Conservation (phyloP, 2,888 invertebrate genomes). For the Diachrysia chrysitis region DNA sequence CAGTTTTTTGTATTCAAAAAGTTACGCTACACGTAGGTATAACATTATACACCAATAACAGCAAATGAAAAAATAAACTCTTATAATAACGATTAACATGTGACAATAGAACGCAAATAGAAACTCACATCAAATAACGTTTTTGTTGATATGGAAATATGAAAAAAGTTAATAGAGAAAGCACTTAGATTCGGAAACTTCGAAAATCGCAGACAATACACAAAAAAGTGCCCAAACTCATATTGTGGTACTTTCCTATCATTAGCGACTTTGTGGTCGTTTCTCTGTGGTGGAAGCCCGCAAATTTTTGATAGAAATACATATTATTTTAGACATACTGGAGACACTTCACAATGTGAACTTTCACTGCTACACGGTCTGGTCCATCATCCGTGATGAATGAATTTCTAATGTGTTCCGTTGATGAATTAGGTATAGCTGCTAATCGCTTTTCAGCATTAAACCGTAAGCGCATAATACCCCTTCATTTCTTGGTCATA, state of each 20-base stretch:
- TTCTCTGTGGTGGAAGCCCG: slow-evolving; percentile 66
- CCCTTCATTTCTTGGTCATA: slow-evolving; percentile 33
- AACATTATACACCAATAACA: slow-evolving; percentile 22
- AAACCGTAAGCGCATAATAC: slow-evolving; percentile 35
- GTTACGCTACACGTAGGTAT: slow-evolving; percentile 13
- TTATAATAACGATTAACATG: slow-evolving; percentile 15
- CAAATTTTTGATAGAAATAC: slow-evolving; percentile 75
- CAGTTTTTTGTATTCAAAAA: slow-evolving; percentile 35
- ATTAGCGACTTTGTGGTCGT: slow-evolving; percentile 81
- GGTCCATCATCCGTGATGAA: slow-evolving; percentile 77
- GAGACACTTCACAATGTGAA: slow-evolving; percentile 72
- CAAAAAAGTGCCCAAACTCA: slow-evolving; percentile 71
- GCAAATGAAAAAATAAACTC: slow-evolving; percentile 28
- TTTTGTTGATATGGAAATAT: slow-evolving; percentile 45
- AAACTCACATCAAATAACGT: slow-evolving; percentile 38
- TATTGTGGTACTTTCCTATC: slow-evolving; percentile 79
- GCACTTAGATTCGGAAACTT: slow-evolving; percentile 54
- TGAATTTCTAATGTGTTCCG: slow-evolving; percentile 73
- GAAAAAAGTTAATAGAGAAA: slow-evolving; percentile 55
- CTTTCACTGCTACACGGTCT: slow-evolving; percentile 80
- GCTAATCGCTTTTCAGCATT: slow-evolving; percentile 66
- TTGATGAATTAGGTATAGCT: slow-evolving; percentile 62
- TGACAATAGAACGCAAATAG: slow-evolving; percentile 29
- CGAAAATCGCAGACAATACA: slow-evolving; percentile 62
- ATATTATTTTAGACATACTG: slow-evolving; percentile 71